Base-by-base conservation (phyloP, 2,113 vertebrate genomes). In the Pterophyllum scalare region DNA sequence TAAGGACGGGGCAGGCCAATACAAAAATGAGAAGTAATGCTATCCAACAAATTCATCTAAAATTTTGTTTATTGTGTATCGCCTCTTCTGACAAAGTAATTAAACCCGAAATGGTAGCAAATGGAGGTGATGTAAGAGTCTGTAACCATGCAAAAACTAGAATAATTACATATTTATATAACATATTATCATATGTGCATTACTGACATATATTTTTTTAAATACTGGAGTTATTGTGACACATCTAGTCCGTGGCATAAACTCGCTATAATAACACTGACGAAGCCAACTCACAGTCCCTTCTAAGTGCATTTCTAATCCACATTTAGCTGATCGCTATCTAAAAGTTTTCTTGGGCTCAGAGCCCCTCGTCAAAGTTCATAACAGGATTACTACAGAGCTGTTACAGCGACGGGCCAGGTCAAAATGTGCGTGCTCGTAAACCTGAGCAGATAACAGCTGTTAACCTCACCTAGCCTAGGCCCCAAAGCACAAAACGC, bases 401-500 rank as follows among this genome's bases (percentile, higher is more conserved):
- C 79, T 70, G 65, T 49, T 19, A 40, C 54, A 74, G 75, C 38
- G 65, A 46, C 0, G 20, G 40, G 24, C 38, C 57, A 75, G 38
- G 65, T 76, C 79, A 75, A 87, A 40, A 62, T 10, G 64, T 28
- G 62, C 64, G 86, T 5, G 17, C 57, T 83, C 64, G 77, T 83
- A 83, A 82, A 62, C 77, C 49, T 14, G 8, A 82, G 67, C 19
- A 54, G 83, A 89, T 85, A 89, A 86, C 88, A 89, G 84, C 76
- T 87, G 79, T 54, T 88, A 78, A 91, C 86, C 81, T 90, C 19
- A 76, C 83, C 79, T 26, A 11, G 20, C 74, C 59, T 31, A 58
- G 79, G 87, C 80, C 78, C 78, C 60, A 43, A n/a, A 87, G 76
- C 77, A 76, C 67, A 54, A 54, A 72, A 54, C 78, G 75, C 87